These are phyloP conservation scores for Operophtera brumata DNA, from an alignment of 2,888 invertebrate genomes.

Conservation along the genomic window DNA sequence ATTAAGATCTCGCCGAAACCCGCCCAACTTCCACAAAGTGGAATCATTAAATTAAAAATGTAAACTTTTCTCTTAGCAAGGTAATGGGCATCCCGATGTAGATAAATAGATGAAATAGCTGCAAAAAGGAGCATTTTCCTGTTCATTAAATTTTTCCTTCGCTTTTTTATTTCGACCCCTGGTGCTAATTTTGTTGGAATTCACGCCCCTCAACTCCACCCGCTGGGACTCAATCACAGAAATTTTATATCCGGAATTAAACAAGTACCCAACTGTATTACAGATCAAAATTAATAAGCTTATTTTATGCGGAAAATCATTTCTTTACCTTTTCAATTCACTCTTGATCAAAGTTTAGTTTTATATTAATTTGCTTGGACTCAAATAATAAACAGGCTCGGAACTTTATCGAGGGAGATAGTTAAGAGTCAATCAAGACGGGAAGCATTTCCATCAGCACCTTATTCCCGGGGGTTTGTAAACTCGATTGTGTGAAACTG, in stretches of 20 bases:
- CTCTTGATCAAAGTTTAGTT: conserved; percentile 31
- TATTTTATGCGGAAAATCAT: conserved; percentile 67
- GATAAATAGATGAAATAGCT: conserved; percentile 82
- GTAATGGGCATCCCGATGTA: conserved; percentile 82
- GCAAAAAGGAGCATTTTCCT: conserved; percentile 82
- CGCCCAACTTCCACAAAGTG: conserved; percentile 82
- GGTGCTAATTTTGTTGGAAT: conserved; percentile 82
- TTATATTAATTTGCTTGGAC: conserved; percentile 34
- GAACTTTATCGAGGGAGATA: conserved; percentile 25
- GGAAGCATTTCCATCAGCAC: conserved; percentile 72
- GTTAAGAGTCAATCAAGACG: conserved; percentile 60
- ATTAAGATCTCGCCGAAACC: conserved; percentile 81
- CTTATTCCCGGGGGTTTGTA: conserved; percentile 73
- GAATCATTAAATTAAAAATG: conserved; percentile 83
- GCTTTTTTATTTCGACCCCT: conserved; percentile 81
- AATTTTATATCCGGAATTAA: conserved; percentile 82
- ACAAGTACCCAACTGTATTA: conserved; percentile 79
- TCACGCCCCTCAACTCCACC: conserved; percentile 79
- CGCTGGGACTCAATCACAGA: conserved; percentile 81
- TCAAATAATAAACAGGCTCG: conserved; percentile 21
- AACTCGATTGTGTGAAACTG: conserved; percentile 77
- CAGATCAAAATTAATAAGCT: conserved; percentile 76
- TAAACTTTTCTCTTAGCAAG: conserved; percentile 82
- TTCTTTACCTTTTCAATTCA: conserved; percentile 29
- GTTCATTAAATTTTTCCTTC: conserved; percentile 82